A percentile compares a stretch with the other conserved stretches of the same genome.
Conservation (phyloP, 2,113 vertebrate species). For the Silurus meridionalis region DNA sequence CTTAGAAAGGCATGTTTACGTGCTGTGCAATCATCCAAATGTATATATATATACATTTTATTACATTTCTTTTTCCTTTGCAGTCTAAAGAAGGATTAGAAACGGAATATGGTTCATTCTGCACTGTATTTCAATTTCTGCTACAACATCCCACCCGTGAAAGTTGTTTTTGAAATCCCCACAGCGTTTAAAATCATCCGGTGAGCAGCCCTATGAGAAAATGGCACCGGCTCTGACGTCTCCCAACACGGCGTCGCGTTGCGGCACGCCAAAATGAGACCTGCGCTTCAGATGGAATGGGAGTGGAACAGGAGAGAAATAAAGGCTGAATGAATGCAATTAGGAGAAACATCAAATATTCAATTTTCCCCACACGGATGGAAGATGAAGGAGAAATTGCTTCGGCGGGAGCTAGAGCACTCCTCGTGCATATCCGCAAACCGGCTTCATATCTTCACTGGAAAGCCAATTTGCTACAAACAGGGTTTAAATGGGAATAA, state of each 20-base stretch:
- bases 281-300: slow-evolving; percentile 4
- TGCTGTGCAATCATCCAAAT: slow-evolving; percentile 4
- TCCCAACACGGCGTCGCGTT: slow-evolving; percentile 24
- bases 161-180: slow-evolving; percentile 35
- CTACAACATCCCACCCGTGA: slow-evolving; percentile 10
- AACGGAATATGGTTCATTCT: slow-evolving; percentile 21
- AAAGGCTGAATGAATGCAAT: slow-evolving; percentile 60
- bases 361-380: slow-evolving; percentile 61
- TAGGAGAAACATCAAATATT: slow-evolving; percentile 70
- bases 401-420: slow-evolving; percentile 38
- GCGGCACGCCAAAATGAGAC: slow-evolving; percentile 26
- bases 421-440: slow-evolving; percentile 58
- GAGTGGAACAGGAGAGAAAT: slow-evolving; percentile 29
- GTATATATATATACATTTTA: too few relatives aligned
- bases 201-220: slow-evolving; percentile 20
- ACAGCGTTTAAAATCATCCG: slow-evolving; percentile 20
- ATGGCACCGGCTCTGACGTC: slow-evolving; percentile 12
- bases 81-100: slow-evolving; percentile 2
- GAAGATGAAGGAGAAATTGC: slow-evolving; percentile 47
- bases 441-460: slow-evolving; percentile 61
- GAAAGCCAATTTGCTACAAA: slow-evolving; percentile 70
- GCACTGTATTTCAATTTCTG: slow-evolving; percentile 31
- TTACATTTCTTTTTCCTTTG: slow-evolving; percentile 1
- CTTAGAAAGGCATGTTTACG: slow-evolving; percentile 18
- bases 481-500: slow-evolving; percentile 67